Conservation (phyloP, 2,888 invertebrate genomes). For the Argyresthia albistria region DNA sequence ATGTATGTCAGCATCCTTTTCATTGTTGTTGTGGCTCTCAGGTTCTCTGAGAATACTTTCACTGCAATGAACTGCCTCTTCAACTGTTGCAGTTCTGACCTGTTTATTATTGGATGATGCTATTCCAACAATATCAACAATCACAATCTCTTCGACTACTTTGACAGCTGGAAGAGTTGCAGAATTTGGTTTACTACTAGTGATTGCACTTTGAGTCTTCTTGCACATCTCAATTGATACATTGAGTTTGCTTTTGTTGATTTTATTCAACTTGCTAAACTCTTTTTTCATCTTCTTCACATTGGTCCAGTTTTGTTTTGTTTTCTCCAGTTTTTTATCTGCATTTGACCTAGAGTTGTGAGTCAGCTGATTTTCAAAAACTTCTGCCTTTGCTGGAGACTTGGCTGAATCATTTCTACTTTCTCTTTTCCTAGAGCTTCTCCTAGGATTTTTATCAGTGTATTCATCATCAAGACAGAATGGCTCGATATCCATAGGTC, state of each 20-base stretch:
- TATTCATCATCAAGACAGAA: conserved; percentile 37
- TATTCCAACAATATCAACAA: conserved; percentile 27
- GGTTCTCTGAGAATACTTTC: not conserved
- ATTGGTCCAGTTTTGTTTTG: conserved; percentile 49
- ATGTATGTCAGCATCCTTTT: not conserved
- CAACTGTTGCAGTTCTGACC: not conserved
- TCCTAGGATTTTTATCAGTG: conserved; percentile 35
- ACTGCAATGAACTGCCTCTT: not conserved
- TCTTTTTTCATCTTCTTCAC: conserved; percentile 61
- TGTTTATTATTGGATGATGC: not conserved
- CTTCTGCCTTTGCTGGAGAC: conserved; percentile 14
- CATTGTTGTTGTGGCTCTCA: not conserved
- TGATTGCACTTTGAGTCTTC: conserved; percentile 27
- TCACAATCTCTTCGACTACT: conserved; percentile 14
- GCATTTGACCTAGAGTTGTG: conserved; percentile 28
- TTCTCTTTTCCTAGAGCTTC: conserved; percentile 48
- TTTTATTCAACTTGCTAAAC: conserved; percentile 51
- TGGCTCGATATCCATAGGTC: conserved; percentile 40
- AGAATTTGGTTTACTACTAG: conserved; percentile 15
- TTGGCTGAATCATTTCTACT: conserved; percentile 18
- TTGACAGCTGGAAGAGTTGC: not conserved
- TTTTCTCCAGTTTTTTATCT: conserved; percentile 30
- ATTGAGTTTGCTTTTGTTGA: conserved; percentile 52
- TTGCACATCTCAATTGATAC: conserved; percentile 60
- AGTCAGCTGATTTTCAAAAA: conserved; percentile 23